Evolutionary conservation across 2,797 vertebrate genomes (phyloP).

Genomic region (Gadopsis bispinosus): DNA sequence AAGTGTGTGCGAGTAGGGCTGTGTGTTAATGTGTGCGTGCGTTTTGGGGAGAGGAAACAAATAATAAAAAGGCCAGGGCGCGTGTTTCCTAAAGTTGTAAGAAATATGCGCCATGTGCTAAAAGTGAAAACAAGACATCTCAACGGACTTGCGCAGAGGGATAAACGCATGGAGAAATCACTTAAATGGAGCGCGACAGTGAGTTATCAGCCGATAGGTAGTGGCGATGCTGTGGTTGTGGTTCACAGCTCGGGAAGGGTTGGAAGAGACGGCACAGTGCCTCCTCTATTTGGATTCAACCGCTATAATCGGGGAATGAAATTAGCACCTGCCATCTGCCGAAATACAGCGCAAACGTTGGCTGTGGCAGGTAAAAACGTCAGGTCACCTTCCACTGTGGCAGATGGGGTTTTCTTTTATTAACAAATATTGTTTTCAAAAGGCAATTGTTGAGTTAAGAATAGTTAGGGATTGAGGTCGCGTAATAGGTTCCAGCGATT

Average conservation of each 20-base stretch:
- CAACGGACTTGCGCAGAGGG: too few relatives aligned
- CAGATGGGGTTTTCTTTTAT: too few relatives aligned
- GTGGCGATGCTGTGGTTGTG: neutral
- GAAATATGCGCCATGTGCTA: neutral
- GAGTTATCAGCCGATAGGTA: neutral
- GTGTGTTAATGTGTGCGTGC: neutral
- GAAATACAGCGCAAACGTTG: too few relatives aligned
- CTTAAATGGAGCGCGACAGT: neutral
- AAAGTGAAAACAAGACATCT: neutral
- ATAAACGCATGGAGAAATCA: too few relatives aligned
- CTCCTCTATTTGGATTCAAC: neutral
- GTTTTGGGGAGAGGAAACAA: neutral
- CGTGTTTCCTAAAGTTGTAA: neutral
- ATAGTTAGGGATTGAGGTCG: too few relatives aligned
- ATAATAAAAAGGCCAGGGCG: neutral
- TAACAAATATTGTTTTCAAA: too few relatives aligned
- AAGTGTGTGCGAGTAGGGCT: neutral
- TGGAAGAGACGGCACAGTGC: neutral
- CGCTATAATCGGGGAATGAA: too few relatives aligned
- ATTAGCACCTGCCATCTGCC: too few relatives aligned
- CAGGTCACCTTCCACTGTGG: too few relatives aligned
- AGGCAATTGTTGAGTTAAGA: too few relatives aligned
- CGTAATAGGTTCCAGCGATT: too few relatives aligned
- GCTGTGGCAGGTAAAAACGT: too few relatives aligned
- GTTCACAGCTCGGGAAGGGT: neutral